Conservation (phyloP, 1,140 invertebrate genomes). For the Drosophila repleta region DNA sequence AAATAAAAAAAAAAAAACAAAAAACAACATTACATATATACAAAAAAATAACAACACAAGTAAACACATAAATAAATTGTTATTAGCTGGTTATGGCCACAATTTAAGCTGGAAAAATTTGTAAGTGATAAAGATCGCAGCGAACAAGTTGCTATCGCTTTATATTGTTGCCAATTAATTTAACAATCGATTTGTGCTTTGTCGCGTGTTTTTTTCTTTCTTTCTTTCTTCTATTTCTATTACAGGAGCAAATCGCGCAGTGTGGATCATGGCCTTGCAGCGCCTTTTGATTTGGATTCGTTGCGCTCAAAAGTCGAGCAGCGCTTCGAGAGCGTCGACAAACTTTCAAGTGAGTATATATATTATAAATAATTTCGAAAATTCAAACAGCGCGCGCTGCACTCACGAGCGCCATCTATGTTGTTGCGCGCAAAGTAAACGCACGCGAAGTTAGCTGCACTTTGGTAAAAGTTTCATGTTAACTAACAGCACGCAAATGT, state of each 20-base stretch:
- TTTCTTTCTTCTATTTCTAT: slow-evolving; percentile 65
- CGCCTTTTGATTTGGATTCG: slow-evolving; percentile 92
- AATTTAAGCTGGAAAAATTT: slow-evolving; percentile 75
- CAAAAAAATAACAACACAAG: slow-evolving; percentile 19
- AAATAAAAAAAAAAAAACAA: slow-evolving; percentile 20
- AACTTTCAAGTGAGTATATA: slow-evolving; percentile 85
- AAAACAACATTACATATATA: slow-evolving; percentile 26
- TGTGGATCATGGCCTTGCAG: slow-evolving; percentile 92
- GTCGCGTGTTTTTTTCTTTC: slow-evolving; percentile 23
- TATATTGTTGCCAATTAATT: slow-evolving; percentile 41
- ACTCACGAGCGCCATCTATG: slow-evolving; percentile 29
- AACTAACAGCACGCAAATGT: slow-evolving; percentile 13
- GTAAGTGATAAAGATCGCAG: slow-evolving; percentile 77
- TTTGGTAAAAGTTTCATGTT: neutral
- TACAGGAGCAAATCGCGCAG: slow-evolving; percentile 94
- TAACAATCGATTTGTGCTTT: slow-evolving; percentile 42
- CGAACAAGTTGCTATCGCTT: slow-evolving; percentile 51
- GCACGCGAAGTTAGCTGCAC: slow-evolving; percentile 23
- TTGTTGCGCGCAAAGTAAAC: slow-evolving; percentile 11
- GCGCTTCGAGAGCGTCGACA: slow-evolving; percentile 90
- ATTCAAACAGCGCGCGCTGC: slow-evolving; percentile 10
- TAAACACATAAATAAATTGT: slow-evolving; percentile 67
- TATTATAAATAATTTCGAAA: slow-evolving; percentile 1
- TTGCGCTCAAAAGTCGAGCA: slow-evolving; percentile 92
- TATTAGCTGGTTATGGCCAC: slow-evolving; percentile 77